These are phyloP conservation scores for Passerculus sandwichensis DNA, from an alignment of 2,797 vertebrate species.

Conservation along the genomic window DNA sequence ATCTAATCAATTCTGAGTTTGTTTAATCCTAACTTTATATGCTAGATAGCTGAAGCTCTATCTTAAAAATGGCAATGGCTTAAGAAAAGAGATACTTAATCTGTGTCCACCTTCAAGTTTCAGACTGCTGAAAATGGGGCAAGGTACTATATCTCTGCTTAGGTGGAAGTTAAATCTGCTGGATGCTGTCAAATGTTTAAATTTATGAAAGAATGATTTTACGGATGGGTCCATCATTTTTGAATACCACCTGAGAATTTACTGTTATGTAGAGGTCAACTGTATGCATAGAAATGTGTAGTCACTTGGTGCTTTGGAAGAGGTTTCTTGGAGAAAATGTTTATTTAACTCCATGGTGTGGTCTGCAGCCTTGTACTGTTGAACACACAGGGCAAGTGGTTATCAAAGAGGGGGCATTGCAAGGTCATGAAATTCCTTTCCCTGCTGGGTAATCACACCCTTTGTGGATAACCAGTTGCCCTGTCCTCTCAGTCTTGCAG, in stretches of 20 bases:
- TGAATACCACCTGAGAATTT: constrained; percentile 16
- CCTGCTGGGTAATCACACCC: constrained; percentile 13
- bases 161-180: constrained; percentile 22
- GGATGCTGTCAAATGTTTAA: constrained; percentile 39
- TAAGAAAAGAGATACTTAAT: constrained; percentile 71
- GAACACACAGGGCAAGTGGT: neutral
- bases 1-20: constrained; percentile 39
- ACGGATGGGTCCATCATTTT: neutral
- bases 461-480: neutral
- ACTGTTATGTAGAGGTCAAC: constrained; percentile 18
- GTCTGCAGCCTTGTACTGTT: neutral
- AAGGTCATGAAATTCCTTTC: neutral
- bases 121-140: constrained; percentile 12
- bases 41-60: constrained; percentile 18
- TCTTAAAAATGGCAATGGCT: constrained; percentile 63
- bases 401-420: neutral
- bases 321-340: constrained; percentile 45
- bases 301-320: neutral
- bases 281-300: constrained; percentile 3
- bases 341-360: constrained; percentile 48
- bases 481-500: neutral
- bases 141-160: constrained; percentile 6
- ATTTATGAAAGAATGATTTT: constrained; percentile 40
- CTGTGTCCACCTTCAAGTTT: constrained; percentile 57
- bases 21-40: constrained; percentile 53